Conservation (phyloP, 2,797 vertebrate species). For the Cuculus canorus region DNA sequence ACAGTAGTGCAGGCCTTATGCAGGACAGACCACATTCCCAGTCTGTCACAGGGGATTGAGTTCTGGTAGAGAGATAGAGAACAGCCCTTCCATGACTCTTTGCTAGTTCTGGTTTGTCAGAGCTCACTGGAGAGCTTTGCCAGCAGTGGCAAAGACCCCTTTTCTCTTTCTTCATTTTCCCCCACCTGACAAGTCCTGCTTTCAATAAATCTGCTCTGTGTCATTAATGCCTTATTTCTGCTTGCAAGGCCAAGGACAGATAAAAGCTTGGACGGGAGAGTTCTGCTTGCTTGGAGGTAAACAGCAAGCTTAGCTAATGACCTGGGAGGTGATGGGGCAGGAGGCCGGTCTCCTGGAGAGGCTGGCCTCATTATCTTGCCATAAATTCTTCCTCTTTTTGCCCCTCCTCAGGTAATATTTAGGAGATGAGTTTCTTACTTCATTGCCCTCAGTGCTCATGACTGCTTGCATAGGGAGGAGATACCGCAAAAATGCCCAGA, state of each 20-base stretch:
- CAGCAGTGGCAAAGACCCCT: neutral
- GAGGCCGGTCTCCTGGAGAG: neutral
- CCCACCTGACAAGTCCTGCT: neutral
- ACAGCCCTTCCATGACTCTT: neutral
- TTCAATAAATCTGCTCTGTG: neutral
- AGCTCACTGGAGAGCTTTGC: neutral
- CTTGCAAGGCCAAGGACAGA: neutral
- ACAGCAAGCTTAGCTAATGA: neutral
- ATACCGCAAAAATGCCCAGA: neutral
- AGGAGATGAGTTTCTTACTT: neutral
- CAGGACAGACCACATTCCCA: neutral
- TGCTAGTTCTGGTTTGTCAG: neutral
- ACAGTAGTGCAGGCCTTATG: neutral
- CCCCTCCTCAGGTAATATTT: neutral
- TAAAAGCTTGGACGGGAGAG: neutral
- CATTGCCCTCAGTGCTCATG: rapidly evolving
- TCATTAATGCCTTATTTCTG: neutral
- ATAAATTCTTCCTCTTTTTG: neutral
- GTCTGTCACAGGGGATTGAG: neutral
- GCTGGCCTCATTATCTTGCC: neutral
- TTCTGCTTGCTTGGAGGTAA: neutral
- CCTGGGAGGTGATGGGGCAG: neutral
- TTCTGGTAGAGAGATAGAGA: neutral
- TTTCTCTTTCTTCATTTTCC: neutral
- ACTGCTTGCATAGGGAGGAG: neutral